Evolutionary conservation across 1,140 invertebrate species (phyloP).

Genomic region (Adelges cooleyi): DNA sequence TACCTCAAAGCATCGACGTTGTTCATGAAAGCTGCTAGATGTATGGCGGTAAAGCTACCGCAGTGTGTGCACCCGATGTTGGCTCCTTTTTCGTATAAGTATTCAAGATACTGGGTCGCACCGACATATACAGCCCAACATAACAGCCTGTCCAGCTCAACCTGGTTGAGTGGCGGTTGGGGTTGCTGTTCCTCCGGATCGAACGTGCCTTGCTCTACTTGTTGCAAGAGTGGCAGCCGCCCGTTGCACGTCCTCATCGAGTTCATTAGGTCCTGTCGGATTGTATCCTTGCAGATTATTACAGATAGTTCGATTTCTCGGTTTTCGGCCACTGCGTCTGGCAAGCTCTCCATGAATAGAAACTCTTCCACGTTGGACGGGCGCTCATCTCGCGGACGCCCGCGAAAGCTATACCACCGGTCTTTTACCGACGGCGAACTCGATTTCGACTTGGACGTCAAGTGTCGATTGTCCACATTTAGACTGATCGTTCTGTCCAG

Average conservation of each 20-base stretch:
- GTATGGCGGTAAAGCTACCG: slow-evolving; percentile 52
- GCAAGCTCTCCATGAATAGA: slow-evolving; percentile 27
- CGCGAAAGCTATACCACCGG: slow-evolving; percentile 28
- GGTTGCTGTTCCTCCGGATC: slow-evolving; percentile 40
- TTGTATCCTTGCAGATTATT: slow-evolving; percentile 58
- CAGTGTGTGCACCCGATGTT: slow-evolving; percentile 52
- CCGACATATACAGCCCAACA: slow-evolving; percentile 55
- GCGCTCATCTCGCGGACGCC: neutral
- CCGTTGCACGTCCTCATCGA: slow-evolving; percentile 55
- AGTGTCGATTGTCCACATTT: slow-evolving; percentile 19
- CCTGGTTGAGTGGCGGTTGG: neutral
- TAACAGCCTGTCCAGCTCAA: slow-evolving; percentile 42
- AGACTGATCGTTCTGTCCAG: slow-evolving; percentile 18
- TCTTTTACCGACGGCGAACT: slow-evolving; percentile 22
- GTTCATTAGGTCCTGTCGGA: slow-evolving; percentile 55
- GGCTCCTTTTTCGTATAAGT: slow-evolving; percentile 50
- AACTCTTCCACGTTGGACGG: slow-evolving; percentile 26
- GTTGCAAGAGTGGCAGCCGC: slow-evolving; percentile 52
- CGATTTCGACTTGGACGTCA: slow-evolving; percentile 6
- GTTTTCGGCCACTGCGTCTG: neutral
- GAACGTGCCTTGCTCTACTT: slow-evolving; percentile 52
- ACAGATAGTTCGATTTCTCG: slow-evolving; percentile 48
- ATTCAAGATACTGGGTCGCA: slow-evolving; percentile 50
- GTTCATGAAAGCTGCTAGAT: slow-evolving; percentile 64
- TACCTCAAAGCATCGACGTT: slow-evolving; percentile 49